phyloP scores from a whole-genome alignment of 2,888 invertebrate genomes.

The Thera britannica region DNA sequence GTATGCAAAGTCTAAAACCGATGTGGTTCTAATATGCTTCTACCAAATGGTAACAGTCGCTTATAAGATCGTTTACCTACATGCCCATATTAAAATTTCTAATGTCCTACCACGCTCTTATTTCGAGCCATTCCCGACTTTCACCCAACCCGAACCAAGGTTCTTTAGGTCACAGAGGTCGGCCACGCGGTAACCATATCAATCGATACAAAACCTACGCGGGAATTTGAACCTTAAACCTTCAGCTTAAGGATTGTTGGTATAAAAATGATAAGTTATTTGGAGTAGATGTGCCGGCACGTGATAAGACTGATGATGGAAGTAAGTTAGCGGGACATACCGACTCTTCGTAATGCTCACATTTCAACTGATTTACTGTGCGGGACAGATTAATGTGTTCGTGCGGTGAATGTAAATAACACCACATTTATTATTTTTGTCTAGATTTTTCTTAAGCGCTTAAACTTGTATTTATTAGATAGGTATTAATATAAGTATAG shows the following conservation, averaged over 20 bases:
- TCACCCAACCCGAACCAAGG: conserved; percentile 69
- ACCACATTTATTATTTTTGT: conserved; percentile 21
- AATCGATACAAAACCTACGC: conserved; percentile 54
- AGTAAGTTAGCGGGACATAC: conserved; percentile 47
- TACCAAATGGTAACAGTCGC: neutral
- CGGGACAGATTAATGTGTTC: conserved; percentile 28
- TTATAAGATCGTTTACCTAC: conserved; percentile 1
- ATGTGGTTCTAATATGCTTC: neutral
- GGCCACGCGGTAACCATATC: conserved; percentile 59
- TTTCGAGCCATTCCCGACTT: conserved; percentile 64
- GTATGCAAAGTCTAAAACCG: too few species aligned
- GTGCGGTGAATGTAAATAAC: conserved; percentile 31
- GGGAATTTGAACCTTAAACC: conserved; percentile 49
- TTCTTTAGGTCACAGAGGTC: conserved; percentile 77
- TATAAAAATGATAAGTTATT: conserved; percentile 40
- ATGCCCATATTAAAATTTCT: conserved; percentile 22
- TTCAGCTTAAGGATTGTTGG: conserved; percentile 37
- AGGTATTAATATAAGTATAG: neutral
- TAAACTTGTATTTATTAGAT: neutral
- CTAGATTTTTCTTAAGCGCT: neutral
- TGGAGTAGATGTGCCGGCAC: conserved; percentile 54
- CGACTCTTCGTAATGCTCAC: conserved; percentile 15
- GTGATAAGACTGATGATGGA: conserved; percentile 62
- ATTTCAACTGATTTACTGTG: conserved; percentile 28
- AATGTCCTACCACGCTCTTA: conserved; percentile 41